These are phyloP conservation scores for Saturnia japonica DNA, from an alignment of 2,888 invertebrate species.

Conservation along the genomic window DNA sequence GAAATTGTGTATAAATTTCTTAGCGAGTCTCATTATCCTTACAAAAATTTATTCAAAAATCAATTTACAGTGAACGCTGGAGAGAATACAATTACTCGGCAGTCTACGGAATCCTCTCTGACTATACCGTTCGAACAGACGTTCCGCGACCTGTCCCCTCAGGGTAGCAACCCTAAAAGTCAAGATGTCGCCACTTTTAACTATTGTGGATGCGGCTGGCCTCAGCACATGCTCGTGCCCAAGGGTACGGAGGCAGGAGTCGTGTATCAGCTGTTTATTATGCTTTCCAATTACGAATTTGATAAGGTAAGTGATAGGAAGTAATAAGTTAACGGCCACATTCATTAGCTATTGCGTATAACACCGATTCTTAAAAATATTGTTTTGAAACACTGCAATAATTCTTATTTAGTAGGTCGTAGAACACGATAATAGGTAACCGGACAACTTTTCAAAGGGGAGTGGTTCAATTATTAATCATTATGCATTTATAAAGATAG, in stretches of 20 bases:
- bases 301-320: conserved; percentile 56
- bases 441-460: no score
- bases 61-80: conserved; percentile 79
- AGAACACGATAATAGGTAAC: no score
- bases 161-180: conserved; percentile 47
- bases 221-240: conserved; percentile 82
- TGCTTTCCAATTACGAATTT: conserved; percentile 75
- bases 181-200: conserved; percentile 65
- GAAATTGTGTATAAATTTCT: no score
- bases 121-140: conserved; percentile 83
- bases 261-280: conserved; percentile 68
- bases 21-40: no score
- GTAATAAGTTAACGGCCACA: no score
- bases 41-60: not conserved
- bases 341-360: no score
- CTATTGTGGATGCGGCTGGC: conserved; percentile 85
- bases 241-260: conserved; percentile 71
- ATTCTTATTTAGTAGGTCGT: no score
- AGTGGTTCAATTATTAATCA: no score
- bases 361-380: no score
- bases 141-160: conserved; percentile 76
- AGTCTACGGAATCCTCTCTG: conserved; percentile 82
- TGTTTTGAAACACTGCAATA: no score
- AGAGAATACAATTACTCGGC: conserved; percentile 78
- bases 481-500: no score